Conservation (phyloP, 2,797 vertebrate genomes). For the Myotis findleyi region DNA sequence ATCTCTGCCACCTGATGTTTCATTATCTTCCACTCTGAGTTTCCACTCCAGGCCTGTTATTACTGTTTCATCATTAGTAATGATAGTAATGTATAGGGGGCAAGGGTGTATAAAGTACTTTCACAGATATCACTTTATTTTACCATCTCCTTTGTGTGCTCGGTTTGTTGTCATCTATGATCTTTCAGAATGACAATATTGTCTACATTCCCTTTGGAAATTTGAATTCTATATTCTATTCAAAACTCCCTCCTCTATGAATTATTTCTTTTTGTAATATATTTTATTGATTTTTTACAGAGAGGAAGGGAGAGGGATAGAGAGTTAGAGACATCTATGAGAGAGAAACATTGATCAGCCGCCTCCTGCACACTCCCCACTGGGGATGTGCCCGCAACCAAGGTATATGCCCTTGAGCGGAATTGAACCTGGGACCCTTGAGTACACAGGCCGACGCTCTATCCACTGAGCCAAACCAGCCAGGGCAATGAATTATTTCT, state of each 20-base stretch:
- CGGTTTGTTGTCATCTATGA: background rate
- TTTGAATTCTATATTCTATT: background rate
- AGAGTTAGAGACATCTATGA: no score
- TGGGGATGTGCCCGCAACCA: no score
- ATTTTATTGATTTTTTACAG: no score
- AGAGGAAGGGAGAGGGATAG: no score
- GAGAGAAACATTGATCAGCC: no score
- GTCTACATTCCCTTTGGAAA: background rate
- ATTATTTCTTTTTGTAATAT: background rate
- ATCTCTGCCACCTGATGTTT: background rate
- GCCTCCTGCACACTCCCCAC: no score
- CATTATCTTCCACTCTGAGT: background rate
- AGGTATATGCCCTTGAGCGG: no score
- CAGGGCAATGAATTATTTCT: background rate
- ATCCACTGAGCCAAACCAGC: no score
- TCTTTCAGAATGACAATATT: background rate
- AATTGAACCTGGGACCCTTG: no score
- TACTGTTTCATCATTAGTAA: background rate
- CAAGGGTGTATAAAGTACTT: background rate
- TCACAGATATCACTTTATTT: background rate
- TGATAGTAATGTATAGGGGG: background rate
- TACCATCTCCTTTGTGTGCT: background rate
- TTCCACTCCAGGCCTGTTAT: background rate
- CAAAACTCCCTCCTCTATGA: background rate
- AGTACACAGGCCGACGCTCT: no score